phyloP scores from a whole-genome alignment of 1,140 invertebrate genomes.

The Drosophila kanapiae region DNA sequence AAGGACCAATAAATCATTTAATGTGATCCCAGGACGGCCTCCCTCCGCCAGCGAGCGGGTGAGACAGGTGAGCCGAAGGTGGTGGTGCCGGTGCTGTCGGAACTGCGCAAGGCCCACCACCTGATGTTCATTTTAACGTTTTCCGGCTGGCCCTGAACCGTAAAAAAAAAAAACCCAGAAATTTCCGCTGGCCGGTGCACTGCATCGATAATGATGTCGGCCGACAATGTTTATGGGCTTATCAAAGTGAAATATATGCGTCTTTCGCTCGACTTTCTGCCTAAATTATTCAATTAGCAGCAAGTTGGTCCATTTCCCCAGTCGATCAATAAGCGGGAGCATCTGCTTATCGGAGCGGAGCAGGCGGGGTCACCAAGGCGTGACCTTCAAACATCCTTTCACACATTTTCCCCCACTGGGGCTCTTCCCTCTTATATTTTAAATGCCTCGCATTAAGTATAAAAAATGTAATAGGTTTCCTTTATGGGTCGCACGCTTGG shows the following conservation, averaged over 20 bases:
- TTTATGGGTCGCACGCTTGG: conserved; percentile 51
- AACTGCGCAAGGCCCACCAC: conserved; percentile 31
- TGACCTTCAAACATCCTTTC: conserved; percentile 78
- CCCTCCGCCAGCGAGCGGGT: conserved; percentile 14
- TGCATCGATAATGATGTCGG: conserved; percentile 53
- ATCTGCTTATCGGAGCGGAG: conserved; percentile 53
- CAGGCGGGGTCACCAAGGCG: conserved; percentile 41
- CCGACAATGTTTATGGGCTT: conserved; percentile 42
- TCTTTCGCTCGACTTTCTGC: conserved; percentile 28
- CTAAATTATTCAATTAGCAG: conserved; percentile 62
- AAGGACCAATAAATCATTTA: conserved; percentile 76
- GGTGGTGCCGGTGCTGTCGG: conserved; percentile 9
- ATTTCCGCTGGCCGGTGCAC: conserved; percentile 31
- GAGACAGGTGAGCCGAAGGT: conserved; percentile 21
- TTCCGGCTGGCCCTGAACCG: conserved; percentile 46
- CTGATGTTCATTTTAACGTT: conserved; percentile 65
- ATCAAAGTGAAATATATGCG: conserved; percentile 52
- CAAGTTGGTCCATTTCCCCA: conserved; percentile 30
- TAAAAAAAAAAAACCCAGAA: conserved; percentile 31
- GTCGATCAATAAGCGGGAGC: conserved; percentile 45
- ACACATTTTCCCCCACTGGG: conserved; percentile 31
- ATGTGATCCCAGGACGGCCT: conserved; percentile 47
- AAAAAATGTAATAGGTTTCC: conserved; percentile 72
- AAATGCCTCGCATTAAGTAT: conserved; percentile 71
- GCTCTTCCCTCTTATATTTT: conserved; percentile 42